These are phyloP conservation scores for Cavia aperea DNA, from an alignment of 2,113 vertebrate species.

Conservation along the genomic window DNA sequence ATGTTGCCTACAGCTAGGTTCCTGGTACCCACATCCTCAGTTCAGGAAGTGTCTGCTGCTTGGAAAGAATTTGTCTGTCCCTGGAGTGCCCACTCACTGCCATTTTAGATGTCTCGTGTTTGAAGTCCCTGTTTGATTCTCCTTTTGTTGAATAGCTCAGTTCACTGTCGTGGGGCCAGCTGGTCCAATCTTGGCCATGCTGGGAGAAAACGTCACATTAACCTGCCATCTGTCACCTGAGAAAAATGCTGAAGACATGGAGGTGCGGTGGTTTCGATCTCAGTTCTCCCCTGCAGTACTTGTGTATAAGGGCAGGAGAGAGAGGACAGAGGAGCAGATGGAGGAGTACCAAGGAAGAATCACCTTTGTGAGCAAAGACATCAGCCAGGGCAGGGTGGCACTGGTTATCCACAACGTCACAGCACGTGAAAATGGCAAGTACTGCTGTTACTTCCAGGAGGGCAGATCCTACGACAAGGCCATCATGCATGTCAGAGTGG, in stretches of 20 bases:
- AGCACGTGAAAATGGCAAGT: constrained; percentile 54
- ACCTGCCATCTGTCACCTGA: constrained; percentile 59
- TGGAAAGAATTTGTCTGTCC: neutral
- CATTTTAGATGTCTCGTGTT: neutral
- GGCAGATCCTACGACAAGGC: constrained; percentile 58
- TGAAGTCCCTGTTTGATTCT: neutral
- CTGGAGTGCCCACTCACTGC: neutral
- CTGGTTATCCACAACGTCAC: constrained; percentile 52
- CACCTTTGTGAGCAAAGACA: constrained; percentile 46
- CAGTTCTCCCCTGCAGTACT: constrained; percentile 46
- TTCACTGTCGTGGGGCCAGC: constrained; percentile 59
- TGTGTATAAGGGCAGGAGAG: constrained; percentile 47
- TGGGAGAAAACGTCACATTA: constrained; percentile 54
- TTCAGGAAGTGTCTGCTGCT: neutral
- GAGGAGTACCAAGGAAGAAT: constrained; percentile 59
- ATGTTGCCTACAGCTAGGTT: neutral
- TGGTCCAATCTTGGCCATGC: constrained; percentile 15
- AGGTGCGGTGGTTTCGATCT: constrained; percentile 68
- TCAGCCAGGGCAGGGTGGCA: constrained; percentile 42
- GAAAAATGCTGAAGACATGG: constrained; percentile 58
- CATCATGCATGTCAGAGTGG: constrained; percentile 39
- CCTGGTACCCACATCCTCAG: neutral
- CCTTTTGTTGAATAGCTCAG: constrained; percentile 52
- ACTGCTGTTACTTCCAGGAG: constrained; percentile 67
- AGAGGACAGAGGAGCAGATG: constrained; percentile 63